Base-by-base conservation (phyloP, 2,888 invertebrate species). In the Tromatobia lineatoria region DNA sequence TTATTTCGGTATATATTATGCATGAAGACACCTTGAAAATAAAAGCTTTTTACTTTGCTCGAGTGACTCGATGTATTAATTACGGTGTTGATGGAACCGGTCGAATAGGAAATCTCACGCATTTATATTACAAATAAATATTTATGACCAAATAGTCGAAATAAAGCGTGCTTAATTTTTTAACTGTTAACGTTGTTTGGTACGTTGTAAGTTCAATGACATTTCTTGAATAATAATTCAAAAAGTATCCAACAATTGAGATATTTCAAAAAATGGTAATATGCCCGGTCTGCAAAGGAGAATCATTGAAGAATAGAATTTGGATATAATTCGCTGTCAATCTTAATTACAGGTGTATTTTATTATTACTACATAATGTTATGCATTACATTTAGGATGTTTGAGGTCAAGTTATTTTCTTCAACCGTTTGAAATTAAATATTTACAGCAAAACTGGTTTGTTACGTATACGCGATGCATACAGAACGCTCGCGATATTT, bases 1-100 rank as follows among this genome's bases (percentile, higher is more conserved):
- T 54, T 57, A 71, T 38, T 38, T 71, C 15, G 34, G 18, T 23
- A 71, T 57, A 54, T 42, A 57, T 23, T 42, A 42, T 11, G 13
- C 57, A 13, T 13, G 23, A 54, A 13, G 23, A 15, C 23, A 57
- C 10, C 57, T 23, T n/a, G 38, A 61, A 61, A 10, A 61, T 59
- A 59, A n/a, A 59, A 20, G 57, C 23, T 57, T 25, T 57, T 57
- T 57, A 20, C 13, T 57, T n/a, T 3, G 57, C 59, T 29, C 15
- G 3, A 29, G 1, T 15, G 59, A 29, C 20, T 18, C 11, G 10
- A 18, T 20, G 18, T 64, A 1, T 3, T 64, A 29, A 59, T 64
- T 42, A 11, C 13, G 38, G 11, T 6, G 25, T 25, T 29, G 11
- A 1, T 29, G 7, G 29, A 4, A 6, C 2, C 15, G 25, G 29